These are phyloP conservation scores for Zoroaster sp. DNA, from an alignment of 53 echinoderm and acorn worm genomes.

Conservation along the genomic window DNA sequence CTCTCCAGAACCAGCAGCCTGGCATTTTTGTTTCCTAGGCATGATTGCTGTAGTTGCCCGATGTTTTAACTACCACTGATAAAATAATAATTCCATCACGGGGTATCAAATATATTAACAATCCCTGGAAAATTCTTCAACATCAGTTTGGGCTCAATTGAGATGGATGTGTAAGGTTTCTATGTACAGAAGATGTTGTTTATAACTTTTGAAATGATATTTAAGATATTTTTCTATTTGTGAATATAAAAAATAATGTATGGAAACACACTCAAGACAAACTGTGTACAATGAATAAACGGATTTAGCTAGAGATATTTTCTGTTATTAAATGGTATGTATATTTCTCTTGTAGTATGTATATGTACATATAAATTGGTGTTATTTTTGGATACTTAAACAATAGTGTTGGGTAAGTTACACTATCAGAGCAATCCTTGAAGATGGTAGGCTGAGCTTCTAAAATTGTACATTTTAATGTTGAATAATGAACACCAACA, in stretches of 20 bases:
- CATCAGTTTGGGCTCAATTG: background rate
- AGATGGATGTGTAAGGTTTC: background rate
- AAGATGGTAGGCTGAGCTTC: background rate
- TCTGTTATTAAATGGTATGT: conserved; percentile 9
- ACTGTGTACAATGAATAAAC: background rate
- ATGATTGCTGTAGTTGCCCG: too few species aligned
- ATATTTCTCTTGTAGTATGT: conserved; percentile 5
- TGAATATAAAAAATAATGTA: conserved; percentile 1
- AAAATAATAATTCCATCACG: too few species aligned
- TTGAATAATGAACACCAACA: conserved; percentile 12
- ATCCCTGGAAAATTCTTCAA: too few species aligned
- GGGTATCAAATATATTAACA: too few species aligned
- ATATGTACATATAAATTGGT: conserved; percentile 26
- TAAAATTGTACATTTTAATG: background rate
- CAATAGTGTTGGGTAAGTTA: background rate
- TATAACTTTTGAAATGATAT: conserved; percentile 43
- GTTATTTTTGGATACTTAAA: conserved; percentile 33
- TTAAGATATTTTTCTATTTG: conserved; percentile 55
- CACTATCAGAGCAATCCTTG: background rate
- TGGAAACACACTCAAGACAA: conserved; percentile 8
- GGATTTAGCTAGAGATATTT: conserved; percentile 5
- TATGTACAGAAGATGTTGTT: conserved; percentile 30
- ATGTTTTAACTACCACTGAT: too few species aligned
- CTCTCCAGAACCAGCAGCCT: too few species aligned
- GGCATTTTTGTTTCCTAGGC: too few species aligned